phyloP scores from a whole-genome alignment of 1,140 invertebrate genomes.

The Coptotermes formosanus region DNA sequence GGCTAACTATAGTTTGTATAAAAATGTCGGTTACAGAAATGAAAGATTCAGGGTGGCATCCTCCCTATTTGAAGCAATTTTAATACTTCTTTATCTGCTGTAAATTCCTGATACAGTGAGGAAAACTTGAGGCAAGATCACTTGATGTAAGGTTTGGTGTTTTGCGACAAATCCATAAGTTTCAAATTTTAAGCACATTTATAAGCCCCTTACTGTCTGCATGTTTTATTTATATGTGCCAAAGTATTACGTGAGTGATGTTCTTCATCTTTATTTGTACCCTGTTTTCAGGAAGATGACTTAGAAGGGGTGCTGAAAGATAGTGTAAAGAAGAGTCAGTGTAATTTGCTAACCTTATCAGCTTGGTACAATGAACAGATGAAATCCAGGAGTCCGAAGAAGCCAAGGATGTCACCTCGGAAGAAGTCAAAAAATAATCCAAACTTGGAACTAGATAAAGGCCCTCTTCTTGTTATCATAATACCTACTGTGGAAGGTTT shows the following conservation, averaged over 20 bases:
- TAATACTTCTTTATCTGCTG: too few species aligned
- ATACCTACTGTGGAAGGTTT: slow-evolving; percentile 12
- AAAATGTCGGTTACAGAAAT: too few species aligned
- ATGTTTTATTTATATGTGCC: too few species aligned
- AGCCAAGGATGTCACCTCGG: background rate
- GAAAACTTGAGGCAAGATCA: too few species aligned
- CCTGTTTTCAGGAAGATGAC: background rate
- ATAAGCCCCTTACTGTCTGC: too few species aligned
- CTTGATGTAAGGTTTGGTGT: too few species aligned
- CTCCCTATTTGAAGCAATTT: too few species aligned
- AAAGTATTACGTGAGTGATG: background rate
- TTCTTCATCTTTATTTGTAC: background rate
- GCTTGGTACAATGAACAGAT: slow-evolving; percentile 19
- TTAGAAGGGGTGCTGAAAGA: background rate
- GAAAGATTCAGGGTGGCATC: too few species aligned
- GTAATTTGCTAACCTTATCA: background rate
- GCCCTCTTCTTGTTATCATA: background rate
- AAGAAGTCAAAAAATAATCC: background rate
- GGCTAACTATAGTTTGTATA: too few species aligned
- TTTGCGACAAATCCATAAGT: too few species aligned
- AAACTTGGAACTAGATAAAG: background rate
- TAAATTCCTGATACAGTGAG: too few species aligned
- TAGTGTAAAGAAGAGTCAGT: background rate
- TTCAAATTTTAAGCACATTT: too few species aligned
- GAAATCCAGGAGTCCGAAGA: background rate